Base-by-base conservation (phyloP, 2,113 vertebrate genomes). In the Zapus hudsonius region DNA sequence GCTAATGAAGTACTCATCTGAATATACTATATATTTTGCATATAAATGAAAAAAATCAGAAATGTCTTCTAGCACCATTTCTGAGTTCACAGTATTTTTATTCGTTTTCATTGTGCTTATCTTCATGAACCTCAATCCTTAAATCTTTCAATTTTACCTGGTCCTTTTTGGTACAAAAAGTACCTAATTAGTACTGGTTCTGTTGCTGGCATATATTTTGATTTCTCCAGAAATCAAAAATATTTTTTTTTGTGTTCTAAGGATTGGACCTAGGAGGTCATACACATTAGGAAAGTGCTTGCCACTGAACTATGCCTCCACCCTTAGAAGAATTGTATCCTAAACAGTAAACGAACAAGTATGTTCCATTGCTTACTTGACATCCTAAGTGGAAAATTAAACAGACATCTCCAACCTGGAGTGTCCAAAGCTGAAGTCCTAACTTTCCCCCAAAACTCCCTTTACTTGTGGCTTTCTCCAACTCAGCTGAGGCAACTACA, bases 181-280 rank as follows among this genome's bases (percentile, higher is more conserved):
- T 20, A 20, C 59, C 59, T 25, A 22, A 33, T 22, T 42, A 55
- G 33, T n/a, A 76, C 17, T n/a, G 31, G 7, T 55, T 69, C 36
- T 83, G 27, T 23, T n/a, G 29, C 19, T 52, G 57, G 38, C 42
- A 23, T 29, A 8, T 19, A 72, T 70, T 82, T 75, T 82, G 7
- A 78, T 84, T 92, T 86, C 40, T 83, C 61, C 38, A 87, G 22
- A 76, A 75, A n/a, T n/a, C n/a, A n/a, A n/a, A n/a, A n/a, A n/a
- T n/a, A n/a, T n/a, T n/a, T 73, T 31, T 66, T 31, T 66, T 8
- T 66, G 27, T 33, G 29, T 66, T 29, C 12, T 66, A 11, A 31
- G 64, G 29, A 66, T 29, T 66, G 27, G 13, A 66, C n/a, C 23
- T 29, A 38, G 44, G 36, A 64, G 23, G 15, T 57, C 11, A 15